These are phyloP conservation scores for Chloroceryle aenea DNA, from an alignment of 2,113 vertebrate species.

Conservation along the genomic window DNA sequence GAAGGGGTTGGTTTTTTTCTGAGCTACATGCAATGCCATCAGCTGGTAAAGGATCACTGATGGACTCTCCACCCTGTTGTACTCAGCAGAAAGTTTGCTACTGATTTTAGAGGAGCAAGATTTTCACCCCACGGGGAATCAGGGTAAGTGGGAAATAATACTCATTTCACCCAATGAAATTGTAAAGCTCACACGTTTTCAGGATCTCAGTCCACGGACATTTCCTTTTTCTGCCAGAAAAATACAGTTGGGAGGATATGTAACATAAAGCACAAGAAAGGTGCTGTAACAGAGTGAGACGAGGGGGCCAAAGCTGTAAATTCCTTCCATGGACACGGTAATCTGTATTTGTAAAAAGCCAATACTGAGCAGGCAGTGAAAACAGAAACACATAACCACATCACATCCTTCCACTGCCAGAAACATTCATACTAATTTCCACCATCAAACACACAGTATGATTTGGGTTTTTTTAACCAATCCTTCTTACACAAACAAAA, in stretches of 20 bases:
- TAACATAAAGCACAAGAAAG: conserved; percentile 31
- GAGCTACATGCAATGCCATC: background rate
- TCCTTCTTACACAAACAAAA: conserved; percentile 48
- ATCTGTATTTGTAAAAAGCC: conserved; percentile 53
- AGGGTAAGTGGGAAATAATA: conserved; percentile 53
- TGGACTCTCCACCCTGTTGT: background rate
- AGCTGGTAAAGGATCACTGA: background rate
- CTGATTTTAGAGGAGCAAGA: background rate
- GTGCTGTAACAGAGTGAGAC: conserved; percentile 28
- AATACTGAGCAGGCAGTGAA: conserved; percentile 42
- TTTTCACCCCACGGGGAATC: background rate
- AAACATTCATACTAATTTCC: conserved; percentile 61
- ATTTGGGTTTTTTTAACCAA: conserved; percentile 27
- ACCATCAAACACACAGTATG: conserved; percentile 47
- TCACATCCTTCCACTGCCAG: conserved; percentile 48
- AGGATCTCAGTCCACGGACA: conserved; percentile 24
- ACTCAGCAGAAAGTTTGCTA: background rate
- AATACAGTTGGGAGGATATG: conserved; percentile 29
- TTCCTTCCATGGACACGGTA: conserved; percentile 59
- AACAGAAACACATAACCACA: conserved; percentile 56
- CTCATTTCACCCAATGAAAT: conserved; percentile 49
- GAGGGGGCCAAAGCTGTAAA: conserved; percentile 47
- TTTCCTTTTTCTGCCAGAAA: conserved; percentile 64
- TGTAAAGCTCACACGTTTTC: conserved; percentile 38
- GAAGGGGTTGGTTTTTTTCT: background rate